Base-by-base conservation (phyloP, 2,113 vertebrate species). In the Phylloscopus trochiloides region DNA sequence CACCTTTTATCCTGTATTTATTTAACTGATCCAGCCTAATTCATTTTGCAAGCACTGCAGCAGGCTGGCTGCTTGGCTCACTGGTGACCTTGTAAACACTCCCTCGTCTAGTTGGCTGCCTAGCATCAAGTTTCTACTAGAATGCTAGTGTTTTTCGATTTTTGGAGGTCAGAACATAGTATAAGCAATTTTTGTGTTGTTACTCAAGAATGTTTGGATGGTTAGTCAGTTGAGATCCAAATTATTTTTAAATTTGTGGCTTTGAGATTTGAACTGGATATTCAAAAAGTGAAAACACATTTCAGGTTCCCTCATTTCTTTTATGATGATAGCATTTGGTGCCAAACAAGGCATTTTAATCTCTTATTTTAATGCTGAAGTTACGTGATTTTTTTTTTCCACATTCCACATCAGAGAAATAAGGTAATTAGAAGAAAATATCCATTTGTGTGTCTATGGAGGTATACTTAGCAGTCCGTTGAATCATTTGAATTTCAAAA, bases 321-420 rank as follows among this genome's bases (percentile, higher is more conserved):
- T 97, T 96, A 90, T 82, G 73, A 75, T 92, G 43, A 54, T 91
- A 94, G 58, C 88, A 94, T 91, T 94, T 97, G 77, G 92, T 93
- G 89, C 84, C 87, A 92, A 97, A 96, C 96, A 89, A 92, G 73
- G 85, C 93, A 94, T 95, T 95, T 95, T 95, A 90, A 94, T 96
- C 45, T 76, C 81, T 84, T 86, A 61, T 84, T 96, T 89, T 36
- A 96, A 76, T 96, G 71, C 57, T 90, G 62, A 93, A 93, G 93
- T 92, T 42, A 75, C 1, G 7, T 36, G 25, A 8, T 24, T 31
- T 55, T 87, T 55, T 55, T 58, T 84, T 71, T 67, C 25, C 65
- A 19, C 34, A 38, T 80, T 88, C 58, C 34, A 34, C 67, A 73
- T 88, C n/a, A 47, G 54, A 76, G 62, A 88, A 84, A 9, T 72